Evolutionary conservation across 2,113 vertebrate species (phyloP).

Genomic region (Verasper variegatus): DNA sequence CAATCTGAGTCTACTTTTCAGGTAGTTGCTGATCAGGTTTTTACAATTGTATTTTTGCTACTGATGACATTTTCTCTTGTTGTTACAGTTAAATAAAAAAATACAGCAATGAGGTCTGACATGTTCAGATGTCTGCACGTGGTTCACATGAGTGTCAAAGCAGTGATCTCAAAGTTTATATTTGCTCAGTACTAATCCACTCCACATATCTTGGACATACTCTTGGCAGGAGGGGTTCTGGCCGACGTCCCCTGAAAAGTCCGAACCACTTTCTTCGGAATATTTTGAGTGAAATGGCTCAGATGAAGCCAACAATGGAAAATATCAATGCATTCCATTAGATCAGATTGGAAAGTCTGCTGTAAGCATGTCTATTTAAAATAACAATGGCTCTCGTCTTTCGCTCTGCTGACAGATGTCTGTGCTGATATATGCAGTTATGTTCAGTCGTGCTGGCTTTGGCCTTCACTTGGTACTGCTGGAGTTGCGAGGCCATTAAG

Average conservation of each 20-base stretch:
- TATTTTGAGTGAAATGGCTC: constrained; percentile 49
- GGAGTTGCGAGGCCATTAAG: constrained; percentile 47
- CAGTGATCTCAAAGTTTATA: constrained; percentile 67
- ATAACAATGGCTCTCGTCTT: constrained; percentile 66
- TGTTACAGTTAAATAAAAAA: neutral
- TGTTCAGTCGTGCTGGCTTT: constrained; percentile 41
- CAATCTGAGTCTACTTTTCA: neutral
- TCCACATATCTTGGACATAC: constrained; percentile 58
- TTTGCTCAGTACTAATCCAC: constrained; percentile 60
- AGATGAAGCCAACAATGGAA: constrained; percentile 63
- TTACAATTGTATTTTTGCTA: neutral
- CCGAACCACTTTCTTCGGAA: constrained; percentile 44
- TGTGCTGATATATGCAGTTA: constrained; percentile 56
- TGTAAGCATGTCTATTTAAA: constrained; percentile 59
- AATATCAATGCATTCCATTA: constrained; percentile 61
- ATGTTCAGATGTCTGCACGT: constrained; percentile 22
- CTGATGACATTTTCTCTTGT: neutral
- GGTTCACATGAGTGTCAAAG: constrained; percentile 55
- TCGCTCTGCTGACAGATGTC: constrained; percentile 56
- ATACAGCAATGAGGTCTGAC: neutral
- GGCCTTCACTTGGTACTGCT: constrained; percentile 39
- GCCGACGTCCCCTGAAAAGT: constrained; percentile 47
- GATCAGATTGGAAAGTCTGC: constrained; percentile 56
- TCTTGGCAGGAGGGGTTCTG: constrained; percentile 57
- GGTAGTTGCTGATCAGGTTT: neutral